Evolutionary conservation across 1,140 invertebrate species (phyloP), one percentile per base, ranked within the genome.

Genomic region (Cydia splendana): DNA sequence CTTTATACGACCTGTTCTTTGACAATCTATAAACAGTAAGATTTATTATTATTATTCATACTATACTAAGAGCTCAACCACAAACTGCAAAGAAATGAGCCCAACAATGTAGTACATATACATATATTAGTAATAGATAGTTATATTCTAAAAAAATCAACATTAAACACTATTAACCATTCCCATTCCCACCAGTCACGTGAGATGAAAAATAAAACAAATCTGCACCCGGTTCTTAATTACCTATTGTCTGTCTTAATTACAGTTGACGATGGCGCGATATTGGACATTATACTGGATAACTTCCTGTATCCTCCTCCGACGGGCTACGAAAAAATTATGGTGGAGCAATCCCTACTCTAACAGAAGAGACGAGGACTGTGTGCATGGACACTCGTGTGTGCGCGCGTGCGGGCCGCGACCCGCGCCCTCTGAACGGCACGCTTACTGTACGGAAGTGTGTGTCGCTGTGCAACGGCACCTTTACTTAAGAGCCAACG

Each of bases 241-340:
- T 65, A 48, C 51, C 38, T 62, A 62, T 24, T 48, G 20, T 73
- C 53, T 65, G 75, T 79, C 74, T 78, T 79, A 20, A 83, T 97
- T 96, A 69, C 92, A 99, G 98, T 99, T 82, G 98, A 99, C 87
- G 98, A 99, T 91, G 98, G 98, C 86, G 98, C 98, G 42, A 99
- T 99, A 80, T 92, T 99, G 90, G 99, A 99, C 93, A 96, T 99
- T 81, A 97, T 98, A 83, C 95, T 99, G 91, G 96, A 98, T 78
- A 97, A 96, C 85, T 99, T 99, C 91, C 94, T 95, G 77, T 95
- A 98, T 89, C 94, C 95, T 4, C 96, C 97, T 62, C 98, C 99
- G 0, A 93, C 95, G 62, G 99, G 99, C 42, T 99, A 97, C 90
- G 98, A 99, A 79, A 97, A 97, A 93, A 99, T 99, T 79, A 98